Evolutionary conservation across 2,888 invertebrate species (phyloP).

Genomic region (Synergus laeviventris): DNA sequence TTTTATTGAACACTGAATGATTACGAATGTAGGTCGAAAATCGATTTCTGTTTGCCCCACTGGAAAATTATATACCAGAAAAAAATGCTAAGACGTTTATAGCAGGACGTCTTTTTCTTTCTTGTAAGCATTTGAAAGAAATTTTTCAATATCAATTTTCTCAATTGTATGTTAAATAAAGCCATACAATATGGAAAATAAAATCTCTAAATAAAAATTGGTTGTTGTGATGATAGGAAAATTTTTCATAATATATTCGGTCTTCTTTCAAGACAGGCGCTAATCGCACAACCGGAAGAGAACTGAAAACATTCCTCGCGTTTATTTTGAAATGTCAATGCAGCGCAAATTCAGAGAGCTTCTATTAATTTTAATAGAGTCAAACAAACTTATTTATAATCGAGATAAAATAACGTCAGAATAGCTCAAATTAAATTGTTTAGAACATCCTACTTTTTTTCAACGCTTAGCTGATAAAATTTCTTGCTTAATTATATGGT

Average conservation of each 20-base stretch:
- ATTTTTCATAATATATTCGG: background rate
- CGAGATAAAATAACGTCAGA: background rate
- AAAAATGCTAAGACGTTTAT: conserved; percentile 15
- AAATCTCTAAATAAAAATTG: background rate
- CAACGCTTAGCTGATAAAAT: background rate
- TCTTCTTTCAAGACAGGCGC: background rate
- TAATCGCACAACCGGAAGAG: conserved; percentile 23
- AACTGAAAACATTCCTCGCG: conserved; percentile 1
- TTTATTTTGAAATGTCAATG: conserved; percentile 29
- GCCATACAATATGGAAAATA: background rate
- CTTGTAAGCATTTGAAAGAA: background rate
- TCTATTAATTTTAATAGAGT: conserved; percentile 15
- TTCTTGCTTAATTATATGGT: background rate
- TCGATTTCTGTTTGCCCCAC: conserved; percentile 17
- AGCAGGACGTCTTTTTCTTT: conserved; percentile 1
- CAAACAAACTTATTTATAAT: background rate
- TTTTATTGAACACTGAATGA: conserved; percentile 18
- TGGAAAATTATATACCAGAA: background rate
- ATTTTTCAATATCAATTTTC: background rate
- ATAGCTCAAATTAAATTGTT: too few relatives aligned
- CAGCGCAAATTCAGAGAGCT: conserved; percentile 1
- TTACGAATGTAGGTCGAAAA: conserved; percentile 27
- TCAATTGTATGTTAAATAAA: background rate
- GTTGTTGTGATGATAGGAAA: background rate
- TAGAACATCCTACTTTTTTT: too few relatives aligned